A percentile compares a stretch with the other conserved stretches of the same genome.
Conservation (phyloP, 64 coral and sea anemone species). For the Platygyra sinensis region DNA sequence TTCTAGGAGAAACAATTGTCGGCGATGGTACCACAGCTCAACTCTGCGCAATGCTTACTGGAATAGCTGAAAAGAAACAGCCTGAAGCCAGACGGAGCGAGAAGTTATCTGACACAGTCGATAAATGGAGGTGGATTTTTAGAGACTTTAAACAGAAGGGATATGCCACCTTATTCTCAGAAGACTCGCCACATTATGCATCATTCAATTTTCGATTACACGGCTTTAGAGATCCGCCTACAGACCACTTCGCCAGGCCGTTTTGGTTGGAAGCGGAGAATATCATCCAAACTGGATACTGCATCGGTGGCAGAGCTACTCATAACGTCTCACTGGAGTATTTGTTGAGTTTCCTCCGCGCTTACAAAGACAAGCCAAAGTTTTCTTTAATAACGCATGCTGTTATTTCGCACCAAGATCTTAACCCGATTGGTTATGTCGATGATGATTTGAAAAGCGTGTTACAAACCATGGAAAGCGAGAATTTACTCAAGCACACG, state of each 20-base stretch:
- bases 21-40: constrained; percentile 77
- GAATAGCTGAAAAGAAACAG: constrained; percentile 44
- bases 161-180: constrained; percentile 71
- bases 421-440: constrained; percentile 19
- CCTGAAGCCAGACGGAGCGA: constrained; percentile 54
- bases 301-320: neutral
- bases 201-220: constrained; percentile 67
- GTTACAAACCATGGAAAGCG: neutral
- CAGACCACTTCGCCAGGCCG: constrained; percentile 45
- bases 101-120: constrained; percentile 19
- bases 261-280: constrained; percentile 40
- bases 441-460: constrained; percentile 37
- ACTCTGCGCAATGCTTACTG: constrained; percentile 62
- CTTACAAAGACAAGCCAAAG: constrained; percentile 41
- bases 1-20: constrained; percentile 35
- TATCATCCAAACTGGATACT: neutral
- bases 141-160: constrained; percentile 63
- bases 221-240: constrained; percentile 61
- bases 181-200: constrained; percentile 51
- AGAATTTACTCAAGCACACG: neutral
- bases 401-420: neutral
- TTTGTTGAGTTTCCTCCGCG: constrained; percentile 32
- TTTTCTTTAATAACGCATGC: constrained; percentile 27
- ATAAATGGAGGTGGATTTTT: constrained; percentile 77
- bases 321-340: constrained; percentile 49